These are phyloP conservation scores for Goniozus legneri DNA, from an alignment of 1,140 invertebrate species.

Conservation along the genomic window DNA sequence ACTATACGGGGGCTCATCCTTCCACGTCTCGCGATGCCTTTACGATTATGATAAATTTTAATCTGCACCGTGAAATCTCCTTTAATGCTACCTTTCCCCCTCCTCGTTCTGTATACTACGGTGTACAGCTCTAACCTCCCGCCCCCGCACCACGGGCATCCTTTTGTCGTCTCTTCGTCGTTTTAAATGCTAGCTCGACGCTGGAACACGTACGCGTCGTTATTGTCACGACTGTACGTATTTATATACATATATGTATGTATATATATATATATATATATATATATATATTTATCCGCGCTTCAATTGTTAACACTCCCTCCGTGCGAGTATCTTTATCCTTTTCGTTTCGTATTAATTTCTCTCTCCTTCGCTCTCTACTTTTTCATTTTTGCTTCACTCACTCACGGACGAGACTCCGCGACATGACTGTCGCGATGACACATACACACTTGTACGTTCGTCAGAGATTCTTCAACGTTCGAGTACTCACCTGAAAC, in stretches of 20 bases:
- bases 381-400: no score
- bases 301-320: no score
- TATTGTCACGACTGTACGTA: no score
- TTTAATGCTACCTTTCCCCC: slow-evolving; percentile 8
- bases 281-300: no score
- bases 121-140: background rate
- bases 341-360: slow-evolving; percentile 5
- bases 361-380: background rate
- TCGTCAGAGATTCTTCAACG: no score
- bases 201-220: no score
- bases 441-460: no score
- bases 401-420: no score
- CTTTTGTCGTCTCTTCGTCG: slow-evolving; percentile 13
- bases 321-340: no score
- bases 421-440: background rate
- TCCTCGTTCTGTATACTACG: background rate
- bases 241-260: no score
- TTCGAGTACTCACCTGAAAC: slow-evolving; percentile 38
- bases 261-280: no score
- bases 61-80: slow-evolving; percentile 19
- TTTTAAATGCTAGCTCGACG: slow-evolving; percentile 9
- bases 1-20: background rate
- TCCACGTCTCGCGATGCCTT: slow-evolving; percentile 14
- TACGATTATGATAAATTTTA: slow-evolving; percentile 36
- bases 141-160: background rate